Conservation (phyloP, 2,888 invertebrate species). For the Agriopis aurantiaria region DNA sequence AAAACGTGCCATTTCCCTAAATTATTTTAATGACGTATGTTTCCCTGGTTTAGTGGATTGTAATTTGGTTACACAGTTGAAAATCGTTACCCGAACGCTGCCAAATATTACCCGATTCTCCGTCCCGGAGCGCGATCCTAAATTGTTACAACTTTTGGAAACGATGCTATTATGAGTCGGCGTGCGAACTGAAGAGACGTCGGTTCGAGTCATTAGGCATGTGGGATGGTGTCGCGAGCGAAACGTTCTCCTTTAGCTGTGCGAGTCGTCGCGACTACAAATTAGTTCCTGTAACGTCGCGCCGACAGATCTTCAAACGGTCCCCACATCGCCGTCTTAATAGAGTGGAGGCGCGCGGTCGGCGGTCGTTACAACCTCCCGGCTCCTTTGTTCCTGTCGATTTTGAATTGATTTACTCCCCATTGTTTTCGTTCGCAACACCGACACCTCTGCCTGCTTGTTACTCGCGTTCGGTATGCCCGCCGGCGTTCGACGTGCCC, state of each 20-base stretch:
- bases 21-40: slow-evolving; percentile 80
- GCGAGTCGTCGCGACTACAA: slow-evolving; percentile 67
- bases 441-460: slow-evolving; percentile 48
- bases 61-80: slow-evolving; percentile 68
- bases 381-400: slow-evolving; percentile 68
- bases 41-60: slow-evolving; percentile 69
- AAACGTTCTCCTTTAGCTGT: slow-evolving; percentile 67
- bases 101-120: slow-evolving; percentile 57
- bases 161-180: slow-evolving; percentile 52
- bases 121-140: slow-evolving; percentile 43
- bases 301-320: slow-evolving; percentile 63
- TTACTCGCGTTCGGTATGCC: slow-evolving; percentile 61
- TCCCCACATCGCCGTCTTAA: slow-evolving; percentile 67
- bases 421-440: slow-evolving; percentile 66
- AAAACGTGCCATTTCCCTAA: slow-evolving; percentile 78
- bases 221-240: slow-evolving; percentile 60
- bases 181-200: slow-evolving; percentile 52
- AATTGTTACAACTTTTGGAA: slow-evolving; percentile 53
- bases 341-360: slow-evolving; percentile 58
- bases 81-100: slow-evolving; percentile 60
- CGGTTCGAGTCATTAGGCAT: slow-evolving; percentile 68
- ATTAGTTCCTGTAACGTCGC: slow-evolving; percentile 68
- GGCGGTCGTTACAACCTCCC: slow-evolving; percentile 63
- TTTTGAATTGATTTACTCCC: slow-evolving; percentile 77
- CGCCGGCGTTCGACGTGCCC: slow-evolving; percentile 51